Evolutionary conservation across 2,888 invertebrate species (phyloP).

Genomic region (Caenorhabditis sp.): DNA sequence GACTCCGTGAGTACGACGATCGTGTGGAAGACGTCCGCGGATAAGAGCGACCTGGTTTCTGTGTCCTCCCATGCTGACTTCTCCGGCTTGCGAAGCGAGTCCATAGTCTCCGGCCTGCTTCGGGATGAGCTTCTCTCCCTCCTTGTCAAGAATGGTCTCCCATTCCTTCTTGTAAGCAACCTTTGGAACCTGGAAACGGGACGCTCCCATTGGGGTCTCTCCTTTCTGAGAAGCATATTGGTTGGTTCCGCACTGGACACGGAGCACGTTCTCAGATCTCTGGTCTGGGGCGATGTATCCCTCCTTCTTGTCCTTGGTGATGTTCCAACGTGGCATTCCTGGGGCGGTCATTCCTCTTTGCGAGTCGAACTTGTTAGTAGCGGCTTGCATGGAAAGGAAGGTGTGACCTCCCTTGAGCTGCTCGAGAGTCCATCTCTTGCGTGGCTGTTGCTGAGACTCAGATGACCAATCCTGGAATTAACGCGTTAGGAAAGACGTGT

Average conservation of each 20-base stretch:
- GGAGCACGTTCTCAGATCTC: constrained; percentile 79
- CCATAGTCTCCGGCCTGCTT: constrained; percentile 83
- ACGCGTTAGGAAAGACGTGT: background rate
- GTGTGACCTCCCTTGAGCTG: constrained; percentile 81
- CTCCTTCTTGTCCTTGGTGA: constrained; percentile 81
- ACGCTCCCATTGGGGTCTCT: constrained; percentile 81
- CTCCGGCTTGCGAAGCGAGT: constrained; percentile 79
- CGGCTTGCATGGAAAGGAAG: constrained; percentile 81
- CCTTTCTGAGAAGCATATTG: constrained; percentile 82
- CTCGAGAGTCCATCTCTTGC: constrained; percentile 80
- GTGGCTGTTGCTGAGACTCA: constrained; percentile 57
- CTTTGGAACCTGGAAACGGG: constrained; percentile 78
- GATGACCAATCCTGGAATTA: constrained; percentile 61
- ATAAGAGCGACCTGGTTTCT: constrained; percentile 82
- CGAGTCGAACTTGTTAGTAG: constrained; percentile 82
- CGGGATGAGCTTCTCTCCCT: constrained; percentile 82
- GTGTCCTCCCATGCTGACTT: constrained; percentile 81
- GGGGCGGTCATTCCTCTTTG: constrained; percentile 82
- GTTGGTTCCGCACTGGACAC: constrained; percentile 82
- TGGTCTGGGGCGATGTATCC: constrained; percentile 82
- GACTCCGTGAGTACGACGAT: constrained; percentile 81
- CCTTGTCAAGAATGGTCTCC: constrained; percentile 82
- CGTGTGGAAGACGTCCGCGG: constrained; percentile 82
- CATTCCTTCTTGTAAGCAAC: constrained; percentile 81
- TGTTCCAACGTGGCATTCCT: constrained; percentile 82